Conservation (phyloP, 2,888 invertebrate species). For the Leptopilina syphax region DNA sequence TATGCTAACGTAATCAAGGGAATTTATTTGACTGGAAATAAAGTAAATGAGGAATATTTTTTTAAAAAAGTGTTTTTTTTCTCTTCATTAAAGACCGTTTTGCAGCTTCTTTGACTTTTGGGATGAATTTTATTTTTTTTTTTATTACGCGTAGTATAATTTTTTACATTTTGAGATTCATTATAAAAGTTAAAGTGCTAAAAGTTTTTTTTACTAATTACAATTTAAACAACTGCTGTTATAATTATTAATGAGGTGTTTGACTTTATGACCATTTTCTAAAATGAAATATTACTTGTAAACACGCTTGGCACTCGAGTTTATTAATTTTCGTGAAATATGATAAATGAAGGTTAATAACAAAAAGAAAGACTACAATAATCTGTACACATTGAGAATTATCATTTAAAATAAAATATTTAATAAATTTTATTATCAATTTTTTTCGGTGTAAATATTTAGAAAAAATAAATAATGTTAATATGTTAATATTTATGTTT, state of each 20-base stretch:
- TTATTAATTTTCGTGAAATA: conserved; percentile 4
- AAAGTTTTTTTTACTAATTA: too few species aligned
- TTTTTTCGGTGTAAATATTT: too few species aligned
- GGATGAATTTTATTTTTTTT: background rate
- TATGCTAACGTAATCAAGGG: background rate
- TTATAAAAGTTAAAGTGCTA: background rate
- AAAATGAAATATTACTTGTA: background rate
- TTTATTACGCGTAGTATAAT: too few species aligned
- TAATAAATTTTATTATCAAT: too few species aligned
- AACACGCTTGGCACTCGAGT: background rate
- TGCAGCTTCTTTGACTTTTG: background rate
- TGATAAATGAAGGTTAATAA: background rate
- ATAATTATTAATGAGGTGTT: conserved; percentile 6
- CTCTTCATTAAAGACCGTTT: background rate
- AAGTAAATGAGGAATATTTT: background rate
- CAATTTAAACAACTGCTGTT: background rate
- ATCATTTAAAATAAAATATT: too few species aligned
- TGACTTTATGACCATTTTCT: background rate
- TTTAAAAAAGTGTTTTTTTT: too few species aligned
- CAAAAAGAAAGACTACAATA: background rate
- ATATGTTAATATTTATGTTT: too few species aligned
- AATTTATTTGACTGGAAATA: background rate
- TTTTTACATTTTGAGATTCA: too few species aligned
- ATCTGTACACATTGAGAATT: too few species aligned
- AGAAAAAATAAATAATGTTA: too few species aligned